Base-by-base conservation (phyloP, 2,113 vertebrate genomes). In the Alethe castanea region DNA sequence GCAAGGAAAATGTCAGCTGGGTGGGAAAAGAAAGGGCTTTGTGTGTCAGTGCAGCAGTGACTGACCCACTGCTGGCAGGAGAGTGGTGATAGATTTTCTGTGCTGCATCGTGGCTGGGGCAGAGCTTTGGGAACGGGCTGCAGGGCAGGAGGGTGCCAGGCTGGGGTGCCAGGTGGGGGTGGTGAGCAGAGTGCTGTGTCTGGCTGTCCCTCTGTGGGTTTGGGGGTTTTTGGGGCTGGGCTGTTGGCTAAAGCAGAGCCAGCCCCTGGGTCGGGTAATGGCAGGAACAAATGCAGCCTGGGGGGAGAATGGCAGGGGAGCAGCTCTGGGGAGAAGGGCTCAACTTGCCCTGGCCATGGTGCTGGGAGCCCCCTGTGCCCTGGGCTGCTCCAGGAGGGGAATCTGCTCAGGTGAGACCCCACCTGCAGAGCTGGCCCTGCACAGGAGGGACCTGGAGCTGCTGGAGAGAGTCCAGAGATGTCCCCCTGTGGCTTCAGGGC, bases 11-110 rank as follows among this genome's bases (percentile, higher is more conserved):
- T 3, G 20, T 11, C 48, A n/a, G 14, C 44, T 4, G 14, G 42
- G 31, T 38, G 50, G 59, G 83, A 26, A 8, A 31, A 36, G 11
- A 38, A 50, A 20, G 53, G 33, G 7, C 1, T 9, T 18, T 50
- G 35, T 77, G 17, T 83, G 70, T 56, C 28, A 4, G 31, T 24
- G 0, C 11, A 2, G 15, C 72, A 9, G 23, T 31, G 25, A 7
- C 40, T 23, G 81, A 35, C 22, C 45, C n/a, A 4, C 18, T 2
- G 1, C 1, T 2, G 50, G 9, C 25, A 7, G 86, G 62, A n/a
- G 19, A 0, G 15, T 19, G 3, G 0, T 15, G 45, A 4, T 29
- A 20, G 31, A 8, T 1, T 1, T 17, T 25, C 28, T 33, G 38
- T 23, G 29, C 23, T 24, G 35, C 13, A 13, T 14, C 2, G 8